Percentiles rank a stretch among this genome's conserved stretches.
Conservation (phyloP, 2,797 vertebrate species). For the Acrossocheilus wenchowensis region DNA sequence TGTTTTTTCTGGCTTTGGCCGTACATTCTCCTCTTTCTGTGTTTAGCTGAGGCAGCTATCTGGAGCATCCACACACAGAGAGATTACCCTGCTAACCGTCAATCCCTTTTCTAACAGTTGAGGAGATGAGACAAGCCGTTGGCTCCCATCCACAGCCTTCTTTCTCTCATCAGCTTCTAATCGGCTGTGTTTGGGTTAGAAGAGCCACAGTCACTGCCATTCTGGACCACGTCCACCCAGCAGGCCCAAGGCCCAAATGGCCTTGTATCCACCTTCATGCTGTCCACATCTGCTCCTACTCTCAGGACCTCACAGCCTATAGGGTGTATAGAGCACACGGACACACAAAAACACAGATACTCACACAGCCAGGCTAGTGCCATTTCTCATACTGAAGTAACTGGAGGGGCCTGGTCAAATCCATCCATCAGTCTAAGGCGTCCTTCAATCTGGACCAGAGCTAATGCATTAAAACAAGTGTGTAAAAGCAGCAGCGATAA, state of each 20-base stretch:
- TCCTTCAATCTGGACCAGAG: conserved; percentile 63
- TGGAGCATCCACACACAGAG: conserved; percentile 71
- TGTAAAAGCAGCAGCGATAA: conserved; percentile 64
- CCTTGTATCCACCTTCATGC: conserved; percentile 44
- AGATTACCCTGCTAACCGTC: conserved; percentile 77
- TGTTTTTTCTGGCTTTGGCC: conserved; percentile 53
- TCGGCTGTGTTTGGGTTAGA: conserved; percentile 51
- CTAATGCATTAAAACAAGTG: conserved; percentile 70
- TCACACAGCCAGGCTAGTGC: conserved; percentile 21
- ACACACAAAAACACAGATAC: conserved; percentile 24
- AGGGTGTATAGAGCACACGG: conserved; percentile 8
- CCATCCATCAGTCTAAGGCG: conserved; percentile 55
- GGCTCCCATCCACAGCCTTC: conserved; percentile 72
- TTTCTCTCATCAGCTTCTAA: conserved; percentile 52
- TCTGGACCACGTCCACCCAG: conserved; percentile 60
- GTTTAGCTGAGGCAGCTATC: conserved; percentile 76
- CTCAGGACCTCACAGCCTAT: conserved; percentile 12
- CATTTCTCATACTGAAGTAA: conserved; percentile 33
- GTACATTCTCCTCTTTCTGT: conserved; percentile 58
- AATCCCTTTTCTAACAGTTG: conserved; percentile 79
- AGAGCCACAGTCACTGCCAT: conserved; percentile 58
- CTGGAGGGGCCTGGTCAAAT: conserved; percentile 61
- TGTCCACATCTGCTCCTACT: conserved; percentile 52
- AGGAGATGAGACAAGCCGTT: conserved; percentile 76
- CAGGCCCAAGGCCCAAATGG: conserved; percentile 64